A percentile compares a stretch with the other conserved stretches of the same genome.
phyloP scores from a whole-genome alignment of 2,888 invertebrate genomes.

The Limulus polyphemus region DNA sequence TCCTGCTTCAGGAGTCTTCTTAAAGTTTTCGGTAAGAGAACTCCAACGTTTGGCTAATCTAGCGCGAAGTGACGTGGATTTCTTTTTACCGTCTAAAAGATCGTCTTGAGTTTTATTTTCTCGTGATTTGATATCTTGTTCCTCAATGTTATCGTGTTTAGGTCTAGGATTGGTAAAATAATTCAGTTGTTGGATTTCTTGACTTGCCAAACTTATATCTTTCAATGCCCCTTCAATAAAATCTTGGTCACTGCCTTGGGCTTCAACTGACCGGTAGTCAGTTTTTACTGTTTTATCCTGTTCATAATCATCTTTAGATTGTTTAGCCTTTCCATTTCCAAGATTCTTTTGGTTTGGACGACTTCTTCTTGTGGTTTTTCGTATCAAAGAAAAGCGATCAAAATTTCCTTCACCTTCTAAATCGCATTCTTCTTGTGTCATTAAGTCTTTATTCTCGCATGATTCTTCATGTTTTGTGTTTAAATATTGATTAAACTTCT shows the following conservation, averaged over 20 bases:
- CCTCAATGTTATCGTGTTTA: constrained; percentile 8
- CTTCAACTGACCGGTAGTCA: not conserved
- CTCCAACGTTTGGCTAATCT: constrained; percentile 16
- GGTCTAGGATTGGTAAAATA: constrained; percentile 2
- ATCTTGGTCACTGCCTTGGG: not conserved
- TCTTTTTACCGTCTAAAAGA: not conserved
- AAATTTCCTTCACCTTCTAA: constrained; percentile 13
- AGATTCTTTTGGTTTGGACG: constrained; percentile 6
- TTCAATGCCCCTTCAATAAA: constrained; percentile 4
- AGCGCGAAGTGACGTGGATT: constrained; percentile 12
- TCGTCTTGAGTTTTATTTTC: constrained; percentile 9
- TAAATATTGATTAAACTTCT: no score
- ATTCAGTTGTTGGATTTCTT: constrained; percentile 5
- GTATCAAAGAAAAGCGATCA: constrained; percentile 19
- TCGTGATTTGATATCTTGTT: not conserved
- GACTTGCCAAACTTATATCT: constrained; percentile 3
- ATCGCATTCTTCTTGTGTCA: not conserved
- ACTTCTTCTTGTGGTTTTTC: constrained; percentile 19
- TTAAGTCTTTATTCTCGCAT: not conserved
- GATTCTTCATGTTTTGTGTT: not conserved
- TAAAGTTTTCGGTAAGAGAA: constrained; percentile 20
- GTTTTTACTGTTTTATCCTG: not conserved
- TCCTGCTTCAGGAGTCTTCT: constrained; percentile 5
- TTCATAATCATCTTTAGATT: not conserved
- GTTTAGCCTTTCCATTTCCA: not conserved